Evolutionary conservation across 2,888 invertebrate genomes (phyloP).

Genomic region (Dexiosoma caninum): DNA sequence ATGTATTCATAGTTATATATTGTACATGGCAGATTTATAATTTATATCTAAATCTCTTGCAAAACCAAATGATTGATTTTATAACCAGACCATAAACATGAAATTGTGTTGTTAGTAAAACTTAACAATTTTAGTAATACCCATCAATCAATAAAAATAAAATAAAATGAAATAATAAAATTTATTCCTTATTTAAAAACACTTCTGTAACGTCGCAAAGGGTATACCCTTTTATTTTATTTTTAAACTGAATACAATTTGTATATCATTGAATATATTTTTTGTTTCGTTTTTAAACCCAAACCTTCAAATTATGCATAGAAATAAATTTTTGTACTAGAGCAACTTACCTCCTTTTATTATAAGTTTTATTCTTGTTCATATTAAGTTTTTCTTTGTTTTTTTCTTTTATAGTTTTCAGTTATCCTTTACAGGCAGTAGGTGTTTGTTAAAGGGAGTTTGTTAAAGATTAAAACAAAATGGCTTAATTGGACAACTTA

Average conservation of each 20-base stretch:
- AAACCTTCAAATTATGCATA: background rate
- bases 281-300: background rate
- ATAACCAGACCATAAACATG: background rate
- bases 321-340: background rate
- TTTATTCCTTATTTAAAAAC: no score
- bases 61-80: background rate
- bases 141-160: background rate
- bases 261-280: background rate
- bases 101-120: background rate
- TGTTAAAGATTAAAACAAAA: no score
- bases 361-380: constrained; percentile 28
- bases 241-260: constrained; percentile 23
- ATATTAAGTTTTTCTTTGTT: constrained; percentile 22
- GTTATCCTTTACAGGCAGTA: no score
- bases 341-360: constrained; percentile 9
- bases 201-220: background rate
- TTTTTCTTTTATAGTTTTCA: background rate
- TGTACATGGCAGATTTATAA: background rate
- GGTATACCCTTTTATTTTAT: constrained; percentile 2
- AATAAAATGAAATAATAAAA: no score
- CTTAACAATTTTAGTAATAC: background rate
- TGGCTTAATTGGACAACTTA: no score
- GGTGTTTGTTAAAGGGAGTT: no score
- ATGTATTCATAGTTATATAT: background rate
- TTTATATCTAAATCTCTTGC: background rate